A percentile compares a stretch with the other conserved stretches of the same genome.
Evolutionary conservation across 2,888 invertebrate species (phyloP).

Genomic region (Suillia variegata): DNA sequence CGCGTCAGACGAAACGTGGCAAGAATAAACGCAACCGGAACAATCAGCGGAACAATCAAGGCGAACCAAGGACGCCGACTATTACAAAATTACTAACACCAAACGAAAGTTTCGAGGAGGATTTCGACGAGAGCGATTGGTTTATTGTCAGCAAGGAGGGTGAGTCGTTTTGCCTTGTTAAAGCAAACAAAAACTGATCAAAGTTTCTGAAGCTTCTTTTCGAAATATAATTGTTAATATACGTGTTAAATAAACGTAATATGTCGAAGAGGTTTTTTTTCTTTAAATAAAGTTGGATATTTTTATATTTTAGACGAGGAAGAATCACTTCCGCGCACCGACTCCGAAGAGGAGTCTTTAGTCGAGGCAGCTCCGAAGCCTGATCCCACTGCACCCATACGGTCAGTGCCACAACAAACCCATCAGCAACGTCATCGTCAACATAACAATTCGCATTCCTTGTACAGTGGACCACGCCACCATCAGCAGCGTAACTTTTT

Average conservation of each 20-base stretch:
- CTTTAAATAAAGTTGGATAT: too few species aligned
- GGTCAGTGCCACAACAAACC: too few species aligned
- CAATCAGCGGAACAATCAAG: slow-evolving; percentile 21
- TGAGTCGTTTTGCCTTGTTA: slow-evolving; percentile 40
- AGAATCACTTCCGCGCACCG: slow-evolving; percentile 52
- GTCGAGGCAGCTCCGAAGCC: slow-evolving; percentile 44
- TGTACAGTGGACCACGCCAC: slow-evolving; percentile 53
- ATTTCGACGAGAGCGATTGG: slow-evolving; percentile 65
- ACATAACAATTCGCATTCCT: slow-evolving; percentile 52
- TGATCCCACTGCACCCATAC: slow-evolving; percentile 25
- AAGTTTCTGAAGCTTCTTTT: too few species aligned
- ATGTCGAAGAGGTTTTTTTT: too few species aligned
- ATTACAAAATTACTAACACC: slow-evolving; percentile 42
- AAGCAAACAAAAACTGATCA: too few species aligned
- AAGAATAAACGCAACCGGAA: slow-evolving; percentile 29
- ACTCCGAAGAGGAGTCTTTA: slow-evolving; percentile 56
- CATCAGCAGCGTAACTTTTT: slow-evolving; percentile 53
- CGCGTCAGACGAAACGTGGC: slow-evolving; percentile 33
- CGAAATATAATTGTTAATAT: too few species aligned
- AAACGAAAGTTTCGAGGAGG: slow-evolving; percentile 40
- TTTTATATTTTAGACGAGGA: too few species aligned
- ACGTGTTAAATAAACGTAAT: too few species aligned
- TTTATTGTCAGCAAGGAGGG: slow-evolving; percentile 63
- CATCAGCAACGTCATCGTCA: slow-evolving; percentile 36
- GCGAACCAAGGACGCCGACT: slow-evolving; percentile 30